Percentiles rank a stretch among this genome's conserved stretches.
phyloP scores from a whole-genome alignment of 2,797 vertebrate species.

The Onychomys leucogaster region DNA sequence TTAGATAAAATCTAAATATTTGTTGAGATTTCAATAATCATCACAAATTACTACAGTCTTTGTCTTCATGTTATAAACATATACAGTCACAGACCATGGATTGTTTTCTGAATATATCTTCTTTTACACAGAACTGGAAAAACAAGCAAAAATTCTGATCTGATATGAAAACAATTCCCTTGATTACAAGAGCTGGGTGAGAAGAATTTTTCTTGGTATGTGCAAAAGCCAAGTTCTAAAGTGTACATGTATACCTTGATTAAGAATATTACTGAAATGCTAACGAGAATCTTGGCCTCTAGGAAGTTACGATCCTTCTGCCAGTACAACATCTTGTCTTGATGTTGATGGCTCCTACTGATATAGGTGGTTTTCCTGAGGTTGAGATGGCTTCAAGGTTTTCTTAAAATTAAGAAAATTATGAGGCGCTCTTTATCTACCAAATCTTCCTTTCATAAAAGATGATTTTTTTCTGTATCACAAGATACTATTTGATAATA shows the following conservation, averaged over 20 bases:
- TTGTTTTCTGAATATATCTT: slow-evolving; percentile 20
- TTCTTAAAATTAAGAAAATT: neutral
- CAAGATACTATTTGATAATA: neutral
- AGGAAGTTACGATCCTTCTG: neutral
- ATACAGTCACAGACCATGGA: neutral
- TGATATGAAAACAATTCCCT: neutral
- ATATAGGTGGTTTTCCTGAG: too few relatives aligned
- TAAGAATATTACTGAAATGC: neutral
- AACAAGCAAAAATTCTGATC: neutral
- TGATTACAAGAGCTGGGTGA: neutral
- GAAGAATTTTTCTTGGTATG: neutral
- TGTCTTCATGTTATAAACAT: neutral
- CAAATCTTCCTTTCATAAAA: neutral
- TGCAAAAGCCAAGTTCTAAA: neutral
- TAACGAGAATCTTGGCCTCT: neutral
- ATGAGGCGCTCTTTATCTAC: neutral
- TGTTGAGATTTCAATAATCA: neutral
- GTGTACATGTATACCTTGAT: neutral
- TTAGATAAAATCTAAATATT: neutral
- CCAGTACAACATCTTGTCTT: neutral
- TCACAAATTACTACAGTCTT: neutral
- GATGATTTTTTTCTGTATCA: neutral
- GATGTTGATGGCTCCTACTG: neutral
- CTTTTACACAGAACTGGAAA: neutral
- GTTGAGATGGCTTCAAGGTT: neutral